Evolutionary conservation across 2,113 vertebrate species (phyloP).

Genomic region (Oncorhynchus kisutch): DNA sequence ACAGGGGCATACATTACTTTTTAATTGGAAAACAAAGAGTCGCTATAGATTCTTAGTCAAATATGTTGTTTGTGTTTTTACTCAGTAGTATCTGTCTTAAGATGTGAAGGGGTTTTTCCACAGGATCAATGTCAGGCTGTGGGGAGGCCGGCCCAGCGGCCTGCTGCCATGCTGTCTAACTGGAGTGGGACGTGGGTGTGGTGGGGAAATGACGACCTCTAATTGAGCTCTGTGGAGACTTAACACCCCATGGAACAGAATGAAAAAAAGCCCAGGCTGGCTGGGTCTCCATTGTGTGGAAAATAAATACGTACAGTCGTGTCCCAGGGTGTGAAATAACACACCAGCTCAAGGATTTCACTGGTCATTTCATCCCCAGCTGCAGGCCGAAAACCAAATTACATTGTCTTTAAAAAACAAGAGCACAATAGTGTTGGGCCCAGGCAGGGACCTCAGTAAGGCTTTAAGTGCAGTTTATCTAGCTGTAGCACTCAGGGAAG

Average conservation of each 20-base stretch:
- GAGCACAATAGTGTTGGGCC: constrained; percentile 10
- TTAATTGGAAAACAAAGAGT: background rate
- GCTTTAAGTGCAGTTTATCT: constrained; percentile 33
- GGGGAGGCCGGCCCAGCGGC: constrained; percentile 24
- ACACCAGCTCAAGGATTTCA: constrained; percentile 53
- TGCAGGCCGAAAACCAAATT: constrained; percentile 55
- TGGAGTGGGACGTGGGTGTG: background rate
- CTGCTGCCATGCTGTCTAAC: background rate
- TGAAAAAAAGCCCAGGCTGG: constrained; percentile 27
- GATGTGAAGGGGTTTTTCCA: constrained; percentile 13
- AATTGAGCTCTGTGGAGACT: constrained; percentile 58
- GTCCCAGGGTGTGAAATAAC: constrained; percentile 64
- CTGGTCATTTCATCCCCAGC: constrained; percentile 66
- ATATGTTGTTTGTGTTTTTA: background rate
- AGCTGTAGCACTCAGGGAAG: constrained; percentile 7
- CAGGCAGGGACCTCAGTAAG: background rate
- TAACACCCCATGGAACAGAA: constrained; percentile 46
- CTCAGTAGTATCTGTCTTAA: background rate
- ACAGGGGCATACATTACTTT: background rate
- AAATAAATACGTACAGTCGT: constrained; percentile 60
- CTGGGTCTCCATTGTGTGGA: constrained; percentile 55
- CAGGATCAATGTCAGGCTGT: constrained; percentile 50
- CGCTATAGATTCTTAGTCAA: background rate
- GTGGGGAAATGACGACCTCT: constrained; percentile 37
- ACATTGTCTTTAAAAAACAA: constrained; percentile 54